These are phyloP conservation scores for Petaurus breviceps DNA, from an alignment of 2,113 vertebrate species.

Conservation along the genomic window DNA sequence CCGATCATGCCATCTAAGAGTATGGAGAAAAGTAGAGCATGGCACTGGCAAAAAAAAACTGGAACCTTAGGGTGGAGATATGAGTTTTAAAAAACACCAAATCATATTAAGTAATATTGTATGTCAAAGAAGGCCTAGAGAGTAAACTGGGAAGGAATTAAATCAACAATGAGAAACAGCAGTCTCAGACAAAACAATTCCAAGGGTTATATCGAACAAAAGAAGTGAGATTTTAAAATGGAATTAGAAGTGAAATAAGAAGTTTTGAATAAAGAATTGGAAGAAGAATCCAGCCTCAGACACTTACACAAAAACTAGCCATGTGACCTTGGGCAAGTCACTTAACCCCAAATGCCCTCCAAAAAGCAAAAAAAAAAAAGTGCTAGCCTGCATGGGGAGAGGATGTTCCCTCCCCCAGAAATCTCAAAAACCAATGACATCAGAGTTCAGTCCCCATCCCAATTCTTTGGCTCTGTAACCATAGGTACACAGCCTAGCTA, in stretches of 20 bases:
- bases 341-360: too few species aligned
- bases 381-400: too few species aligned
- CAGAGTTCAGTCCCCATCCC: background rate
- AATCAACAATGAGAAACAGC: background rate
- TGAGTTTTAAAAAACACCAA: background rate
- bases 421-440: background rate
- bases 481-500: background rate
- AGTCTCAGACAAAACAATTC: background rate
- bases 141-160: background rate
- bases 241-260: background rate
- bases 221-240: background rate
- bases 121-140: background rate
- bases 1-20: too few species aligned
- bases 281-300: background rate
- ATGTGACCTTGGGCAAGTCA: too few species aligned
- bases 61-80: background rate
- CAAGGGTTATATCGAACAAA: background rate
- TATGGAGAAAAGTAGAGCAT: background rate
- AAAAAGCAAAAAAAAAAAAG: too few species aligned
- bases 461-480: background rate
- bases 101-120: background rate
- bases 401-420: too few species aligned
- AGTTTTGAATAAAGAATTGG: background rate
- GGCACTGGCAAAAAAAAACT: background rate
- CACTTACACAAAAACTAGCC: too few species aligned